Base-by-base conservation (phyloP, 1,140 invertebrate species). In the Euwallacea similis region DNA sequence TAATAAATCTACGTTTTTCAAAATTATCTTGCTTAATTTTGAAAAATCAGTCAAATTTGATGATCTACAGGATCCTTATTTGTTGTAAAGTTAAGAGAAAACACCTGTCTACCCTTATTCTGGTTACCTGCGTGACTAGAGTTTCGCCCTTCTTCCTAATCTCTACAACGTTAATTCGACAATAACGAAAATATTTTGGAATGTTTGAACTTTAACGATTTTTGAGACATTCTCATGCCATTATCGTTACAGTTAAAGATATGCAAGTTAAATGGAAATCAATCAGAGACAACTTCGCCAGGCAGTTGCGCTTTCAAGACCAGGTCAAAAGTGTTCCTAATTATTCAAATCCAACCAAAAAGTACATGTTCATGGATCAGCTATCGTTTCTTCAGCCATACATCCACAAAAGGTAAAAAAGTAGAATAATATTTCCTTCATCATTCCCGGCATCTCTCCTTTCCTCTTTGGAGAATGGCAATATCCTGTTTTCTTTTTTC, bases 241-340 rank as follows among this genome's bases (percentile, higher is more conserved):
- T 33, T 33, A 4, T 33, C 42, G 56, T 77, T 76, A 13, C 67
- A 78, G 76, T 72, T 8, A 73, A 69, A 67, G 75, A 78, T 59
- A 50, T 78, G 33, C 76, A 78, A 54, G 43, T 67, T 8, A 78
- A 76, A 73, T 78, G 76, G 76, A 78, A 75, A 71, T 66, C 74
- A 7, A 41, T 78, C 6, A 59, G 74, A 11, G 76, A 78, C 54
- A 75, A 70, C 13, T 76, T 73, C 47, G 66, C 68, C 3, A 61
- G 74, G 2, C 69, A 67, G 2, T 61, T 72, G 47, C 64, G 69
- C 42, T 53, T 75, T 16, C 66, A 75, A 47, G 72, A 75, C 13
- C 70, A 74, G 11, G 59, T 56, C 44, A 50, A 67, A 42, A 33
- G 59, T 16, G 76, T 71, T 8, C 47, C 63, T 8, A 33, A 33